phyloP scores from a whole-genome alignment of 2,113 vertebrate genomes.

The Deroptyus accipitrinus region DNA sequence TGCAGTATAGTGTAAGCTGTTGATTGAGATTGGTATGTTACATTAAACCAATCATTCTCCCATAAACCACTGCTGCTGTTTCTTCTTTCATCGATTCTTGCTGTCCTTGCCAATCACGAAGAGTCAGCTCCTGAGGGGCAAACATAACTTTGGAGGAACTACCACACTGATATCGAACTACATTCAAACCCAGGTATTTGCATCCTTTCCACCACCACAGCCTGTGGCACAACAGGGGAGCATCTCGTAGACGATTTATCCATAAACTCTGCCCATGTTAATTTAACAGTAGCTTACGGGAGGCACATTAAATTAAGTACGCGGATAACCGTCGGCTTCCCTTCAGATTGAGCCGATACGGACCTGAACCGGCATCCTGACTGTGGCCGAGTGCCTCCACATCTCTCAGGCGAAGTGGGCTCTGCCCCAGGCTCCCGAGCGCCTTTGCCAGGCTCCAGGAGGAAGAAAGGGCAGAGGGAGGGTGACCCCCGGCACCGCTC shows the following conservation, averaged over 20 bases:
- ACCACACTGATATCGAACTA: neutral
- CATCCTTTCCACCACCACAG: neutral
- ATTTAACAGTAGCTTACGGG: neutral
- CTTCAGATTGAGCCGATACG: fast-evolving
- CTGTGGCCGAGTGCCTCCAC: neutral
- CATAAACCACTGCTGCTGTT: neutral
- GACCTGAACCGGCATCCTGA: neutral
- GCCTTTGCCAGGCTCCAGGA: neutral
- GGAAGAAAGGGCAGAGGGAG: neutral
- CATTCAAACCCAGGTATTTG: neutral
- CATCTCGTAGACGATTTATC: neutral
- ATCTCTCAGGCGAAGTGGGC: neutral
- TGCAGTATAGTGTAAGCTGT: neutral
- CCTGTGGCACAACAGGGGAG: neutral
- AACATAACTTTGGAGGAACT: conserved; percentile 33
- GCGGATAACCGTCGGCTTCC: neutral
- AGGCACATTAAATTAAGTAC: neutral
- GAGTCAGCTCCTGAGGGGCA: neutral
- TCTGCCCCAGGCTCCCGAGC: neutral
- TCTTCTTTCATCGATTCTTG: neutral
- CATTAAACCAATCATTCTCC: neutral
- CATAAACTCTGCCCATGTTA: neutral
- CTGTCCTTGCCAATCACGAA: neutral
- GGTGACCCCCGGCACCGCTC: neutral
- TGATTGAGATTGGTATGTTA: neutral